Evolutionary conservation across 2,888 invertebrate species (phyloP).

Genomic region (Drosophila barbarae): DNA sequence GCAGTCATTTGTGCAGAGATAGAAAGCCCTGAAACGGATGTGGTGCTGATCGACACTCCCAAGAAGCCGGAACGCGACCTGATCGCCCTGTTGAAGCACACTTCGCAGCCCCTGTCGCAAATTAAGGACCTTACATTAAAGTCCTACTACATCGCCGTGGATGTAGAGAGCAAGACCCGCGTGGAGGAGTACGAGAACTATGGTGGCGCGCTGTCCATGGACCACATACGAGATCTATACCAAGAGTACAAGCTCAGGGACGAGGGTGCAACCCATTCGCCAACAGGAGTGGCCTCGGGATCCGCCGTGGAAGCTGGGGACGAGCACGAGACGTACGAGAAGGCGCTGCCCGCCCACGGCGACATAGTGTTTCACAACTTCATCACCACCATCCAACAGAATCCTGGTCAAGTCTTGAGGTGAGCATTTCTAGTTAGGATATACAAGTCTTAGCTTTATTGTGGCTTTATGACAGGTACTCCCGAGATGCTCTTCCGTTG

Average conservation of each 20-base stretch:
- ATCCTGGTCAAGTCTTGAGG: conserved; percentile 92
- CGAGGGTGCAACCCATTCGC: conserved; percentile 74
- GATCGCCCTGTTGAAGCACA: conserved; percentile 85
- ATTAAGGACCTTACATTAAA: conserved; percentile 80
- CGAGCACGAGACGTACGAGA: conserved; percentile 88
- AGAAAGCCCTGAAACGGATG: conserved; percentile 90
- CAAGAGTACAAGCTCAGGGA: conserved; percentile 83
- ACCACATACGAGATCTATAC: conserved; percentile 83
- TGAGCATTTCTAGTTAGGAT: conserved; percentile 71
- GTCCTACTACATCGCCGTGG: conserved; percentile 83
- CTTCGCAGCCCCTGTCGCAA: conserved; percentile 74
- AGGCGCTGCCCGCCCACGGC: conserved; percentile 88
- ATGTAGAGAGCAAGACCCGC: conserved; percentile 81
- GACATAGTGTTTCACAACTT: conserved; percentile 91
- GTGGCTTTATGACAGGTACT: conserved; percentile 83
- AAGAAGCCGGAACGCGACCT: conserved; percentile 86
- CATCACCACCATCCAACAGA: conserved; percentile 85
- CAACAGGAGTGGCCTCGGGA: conserved; percentile 56
- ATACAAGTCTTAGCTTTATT: neutral
- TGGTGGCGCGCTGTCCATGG: conserved; percentile 77
- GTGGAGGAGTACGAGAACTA: conserved; percentile 76
- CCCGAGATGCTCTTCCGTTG: conserved; percentile 85
- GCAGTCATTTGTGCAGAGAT: conserved; percentile 87
- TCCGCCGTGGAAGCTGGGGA: conserved; percentile 56
- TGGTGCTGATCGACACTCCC: conserved; percentile 88